Percentiles rank a stretch among this genome's conserved stretches.
phyloP scores from a whole-genome alignment of 2,113 vertebrate genomes.

The Pipra filicauda region DNA sequence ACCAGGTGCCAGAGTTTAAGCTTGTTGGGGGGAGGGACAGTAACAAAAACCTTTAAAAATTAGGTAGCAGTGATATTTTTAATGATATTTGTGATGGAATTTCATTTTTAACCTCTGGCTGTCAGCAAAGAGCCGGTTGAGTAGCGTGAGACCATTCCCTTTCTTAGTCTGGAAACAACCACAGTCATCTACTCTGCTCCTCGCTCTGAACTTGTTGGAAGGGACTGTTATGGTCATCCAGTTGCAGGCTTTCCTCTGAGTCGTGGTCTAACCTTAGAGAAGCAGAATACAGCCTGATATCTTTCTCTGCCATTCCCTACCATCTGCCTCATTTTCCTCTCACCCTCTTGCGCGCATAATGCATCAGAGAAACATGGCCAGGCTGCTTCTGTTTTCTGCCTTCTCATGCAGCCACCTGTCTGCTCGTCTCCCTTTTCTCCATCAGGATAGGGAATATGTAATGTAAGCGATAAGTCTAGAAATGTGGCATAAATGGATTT shows the following conservation, averaged over 20 bases:
- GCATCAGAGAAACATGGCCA: not conserved
- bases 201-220: not conserved
- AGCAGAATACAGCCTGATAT: not conserved
- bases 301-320: not conserved
- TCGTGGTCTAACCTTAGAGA: not conserved
- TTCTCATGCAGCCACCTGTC: not conserved
- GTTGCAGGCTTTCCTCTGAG: not conserved
- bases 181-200: not conserved
- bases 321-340: not conserved
- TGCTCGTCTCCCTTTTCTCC: not conserved
- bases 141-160: not conserved
- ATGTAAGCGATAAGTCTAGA: not conserved
- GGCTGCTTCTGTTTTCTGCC: not conserved
- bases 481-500: not conserved
- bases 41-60: not conserved
- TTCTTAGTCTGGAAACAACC: not conserved
- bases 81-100: not conserved
- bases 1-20: slow-evolving; percentile 7
- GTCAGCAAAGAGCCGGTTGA: not conserved
- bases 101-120: not conserved
- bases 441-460: not conserved
- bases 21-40: not conserved
- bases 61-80: not conserved
- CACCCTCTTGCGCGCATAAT: not conserved
- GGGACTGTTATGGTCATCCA: not conserved